Evolutionary conservation across 2,888 invertebrate species (phyloP).

Genomic region (Alviniconcha strummeri): DNA sequence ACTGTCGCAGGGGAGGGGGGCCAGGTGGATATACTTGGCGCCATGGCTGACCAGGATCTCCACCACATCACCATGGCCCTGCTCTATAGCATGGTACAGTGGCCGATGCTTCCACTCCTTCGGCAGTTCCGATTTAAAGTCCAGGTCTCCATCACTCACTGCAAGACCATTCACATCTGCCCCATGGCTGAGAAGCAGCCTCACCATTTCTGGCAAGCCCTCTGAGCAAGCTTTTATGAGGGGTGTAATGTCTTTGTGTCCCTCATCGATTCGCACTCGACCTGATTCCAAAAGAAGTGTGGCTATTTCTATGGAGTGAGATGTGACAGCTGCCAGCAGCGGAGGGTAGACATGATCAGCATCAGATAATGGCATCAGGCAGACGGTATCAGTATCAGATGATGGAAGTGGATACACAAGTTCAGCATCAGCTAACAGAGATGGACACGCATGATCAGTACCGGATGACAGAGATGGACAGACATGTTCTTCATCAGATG

Average conservation of each 20-base stretch:
- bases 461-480: no score
- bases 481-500: no score
- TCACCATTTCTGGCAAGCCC: constrained; percentile 4
- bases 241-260: background rate
- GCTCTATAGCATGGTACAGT: constrained; percentile 19
- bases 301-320: constrained; percentile 5
- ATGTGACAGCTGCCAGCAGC: constrained; percentile 9
- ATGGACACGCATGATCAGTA: no score
- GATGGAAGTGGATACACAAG: no score
- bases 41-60: constrained; percentile 16
- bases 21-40: constrained; percentile 6
- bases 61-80: constrained; percentile 9
- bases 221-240: constrained; percentile 15
- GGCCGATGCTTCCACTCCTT: constrained; percentile 14
- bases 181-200: constrained; percentile 7
- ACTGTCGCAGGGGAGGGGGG: background rate
- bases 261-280: background rate
- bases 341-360: constrained; percentile 4
- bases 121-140: background rate
- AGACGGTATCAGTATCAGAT: no score
- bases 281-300: constrained; percentile 6
- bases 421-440: no score
- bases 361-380: background rate
- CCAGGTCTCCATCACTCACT: background rate
- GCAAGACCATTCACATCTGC: constrained; percentile 19